Evolutionary conservation across 1,140 invertebrate genomes (phyloP), one percentile per base, ranked within the genome.

Genomic region (Saccostrea glomerata): DNA sequence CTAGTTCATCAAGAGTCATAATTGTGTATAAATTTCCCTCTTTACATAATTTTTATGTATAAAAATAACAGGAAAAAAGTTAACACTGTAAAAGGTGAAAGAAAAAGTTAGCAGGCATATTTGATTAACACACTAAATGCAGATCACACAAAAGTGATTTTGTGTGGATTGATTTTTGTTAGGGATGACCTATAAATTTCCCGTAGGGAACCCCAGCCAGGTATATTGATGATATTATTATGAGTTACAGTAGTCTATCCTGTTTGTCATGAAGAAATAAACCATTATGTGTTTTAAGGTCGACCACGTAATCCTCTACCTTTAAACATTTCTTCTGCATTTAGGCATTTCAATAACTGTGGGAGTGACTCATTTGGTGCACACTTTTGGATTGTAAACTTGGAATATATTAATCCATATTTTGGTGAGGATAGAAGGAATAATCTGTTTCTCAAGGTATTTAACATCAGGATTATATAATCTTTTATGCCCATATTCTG

Each of bases 191-290:
- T 30, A 77, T 77, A 25, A 77, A 30, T 36, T 77, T 13, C 70
- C 70, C 12, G 2, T 36, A 30, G 30, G 70, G 70, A 77, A 30
- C 70, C 70, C 70, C 70, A 30, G 25, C 70, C 70, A 77, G 70
- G 70, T 77, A 77, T 77, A 77, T 77, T 77, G 70, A 77, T 77
- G 70, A 77, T 77, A 77, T 77, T 77, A 77, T 77, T 77, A 77
- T 77, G 70, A 77, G 70, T 77, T 77, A 77, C 70, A 77, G 70
- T 77, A 25, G 70, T 77, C 70, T 77, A 77, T 77, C 70, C 70
- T 30, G 70, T 77, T 77, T 77, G 70, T 77, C 23, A 25, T 77
- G 70, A 77, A 77, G 70, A 77, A 77, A 77, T 77, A 77, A 77
- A 77, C 70, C 25, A 77, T 77, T 77, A 77, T 77, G 70, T 77